Evolutionary conservation across 2,888 invertebrate species (phyloP).

Genomic region (Cotesia congregata): DNA sequence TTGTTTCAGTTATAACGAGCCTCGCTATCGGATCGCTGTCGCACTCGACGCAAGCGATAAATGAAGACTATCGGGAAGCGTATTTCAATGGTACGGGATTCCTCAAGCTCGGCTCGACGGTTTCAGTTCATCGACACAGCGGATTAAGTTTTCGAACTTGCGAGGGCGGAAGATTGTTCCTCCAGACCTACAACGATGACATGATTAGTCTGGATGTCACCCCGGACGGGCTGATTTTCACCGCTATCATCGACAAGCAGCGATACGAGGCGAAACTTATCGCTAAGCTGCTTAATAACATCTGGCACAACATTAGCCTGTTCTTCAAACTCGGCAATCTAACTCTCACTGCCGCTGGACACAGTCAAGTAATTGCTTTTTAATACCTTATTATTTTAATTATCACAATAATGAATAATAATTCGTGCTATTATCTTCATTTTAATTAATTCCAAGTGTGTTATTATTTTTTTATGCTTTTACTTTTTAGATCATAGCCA

Average conservation of each 20-base stretch:
- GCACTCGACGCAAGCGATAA: slow-evolving; percentile 48
- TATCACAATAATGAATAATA: not conserved
- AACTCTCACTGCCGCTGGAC: slow-evolving; percentile 72
- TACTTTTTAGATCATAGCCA: slow-evolving; percentile 78
- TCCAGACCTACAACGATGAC: slow-evolving; percentile 64
- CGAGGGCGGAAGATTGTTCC: slow-evolving; percentile 71
- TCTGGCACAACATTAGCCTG: slow-evolving; percentile 84
- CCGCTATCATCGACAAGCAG: slow-evolving; percentile 69
- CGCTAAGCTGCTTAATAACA: slow-evolving; percentile 82
- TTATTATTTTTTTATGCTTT: slow-evolving; percentile 16
- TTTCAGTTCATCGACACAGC: slow-evolving; percentile 84
- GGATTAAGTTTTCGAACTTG: slow-evolving; percentile 88
- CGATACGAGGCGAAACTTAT: slow-evolving; percentile 76
- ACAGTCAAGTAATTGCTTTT: slow-evolving; percentile 72
- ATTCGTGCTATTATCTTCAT: not conserved
- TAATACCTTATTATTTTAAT: not conserved
- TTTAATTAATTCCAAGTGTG: slow-evolving; percentile 11
- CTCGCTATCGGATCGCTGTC: slow-evolving; percentile 46
- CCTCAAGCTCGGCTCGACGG: slow-evolving; percentile 79
- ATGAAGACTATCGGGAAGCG: slow-evolving; percentile 76
- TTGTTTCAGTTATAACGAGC: slow-evolving; percentile 56
- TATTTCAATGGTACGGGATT: slow-evolving; percentile 88
- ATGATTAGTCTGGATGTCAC: slow-evolving; percentile 67
- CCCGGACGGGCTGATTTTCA: slow-evolving; percentile 72
- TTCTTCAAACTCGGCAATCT: slow-evolving; percentile 76